phyloP scores from a whole-genome alignment of 2,797 vertebrate species.

The Spizella passerina region DNA sequence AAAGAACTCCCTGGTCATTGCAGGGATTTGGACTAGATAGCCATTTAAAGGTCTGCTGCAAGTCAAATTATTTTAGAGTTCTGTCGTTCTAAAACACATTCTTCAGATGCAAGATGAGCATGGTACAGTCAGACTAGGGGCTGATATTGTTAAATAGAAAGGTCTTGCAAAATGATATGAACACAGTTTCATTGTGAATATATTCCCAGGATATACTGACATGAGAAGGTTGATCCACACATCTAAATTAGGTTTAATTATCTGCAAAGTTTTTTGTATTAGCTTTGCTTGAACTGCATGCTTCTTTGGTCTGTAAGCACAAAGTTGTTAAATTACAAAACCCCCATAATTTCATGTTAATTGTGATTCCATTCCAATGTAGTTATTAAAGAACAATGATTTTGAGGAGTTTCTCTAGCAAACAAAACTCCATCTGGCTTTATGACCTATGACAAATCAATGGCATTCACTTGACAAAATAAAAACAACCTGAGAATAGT shows the following conservation, averaged over 20 bases:
- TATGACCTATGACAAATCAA: neutral
- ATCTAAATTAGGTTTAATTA: neutral
- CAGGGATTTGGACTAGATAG: neutral
- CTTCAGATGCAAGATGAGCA: neutral
- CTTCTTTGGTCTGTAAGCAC: neutral
- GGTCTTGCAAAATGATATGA: neutral
- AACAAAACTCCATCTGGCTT: neutral
- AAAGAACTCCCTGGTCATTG: neutral
- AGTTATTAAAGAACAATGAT: neutral
- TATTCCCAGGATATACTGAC: neutral
- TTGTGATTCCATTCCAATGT: neutral
- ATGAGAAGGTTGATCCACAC: neutral
- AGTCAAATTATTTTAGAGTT: neutral
- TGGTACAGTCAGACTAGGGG: neutral
- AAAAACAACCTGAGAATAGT: neutral
- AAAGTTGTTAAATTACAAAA: neutral
- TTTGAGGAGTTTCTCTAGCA: neutral
- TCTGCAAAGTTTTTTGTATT: neutral
- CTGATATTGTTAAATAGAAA: neutral
- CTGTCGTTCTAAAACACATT: rapidly evolving
- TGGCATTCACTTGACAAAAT: neutral
- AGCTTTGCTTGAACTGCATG: neutral
- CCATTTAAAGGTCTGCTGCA: neutral
- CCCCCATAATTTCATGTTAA: rapidly evolving
- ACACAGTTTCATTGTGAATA: neutral